A percentile compares a stretch with the other conserved stretches of the same genome.
These are phyloP conservation scores for Drosophila meridionalis DNA, from an alignment of 2,888 invertebrate genomes.

Conservation along the genomic window DNA sequence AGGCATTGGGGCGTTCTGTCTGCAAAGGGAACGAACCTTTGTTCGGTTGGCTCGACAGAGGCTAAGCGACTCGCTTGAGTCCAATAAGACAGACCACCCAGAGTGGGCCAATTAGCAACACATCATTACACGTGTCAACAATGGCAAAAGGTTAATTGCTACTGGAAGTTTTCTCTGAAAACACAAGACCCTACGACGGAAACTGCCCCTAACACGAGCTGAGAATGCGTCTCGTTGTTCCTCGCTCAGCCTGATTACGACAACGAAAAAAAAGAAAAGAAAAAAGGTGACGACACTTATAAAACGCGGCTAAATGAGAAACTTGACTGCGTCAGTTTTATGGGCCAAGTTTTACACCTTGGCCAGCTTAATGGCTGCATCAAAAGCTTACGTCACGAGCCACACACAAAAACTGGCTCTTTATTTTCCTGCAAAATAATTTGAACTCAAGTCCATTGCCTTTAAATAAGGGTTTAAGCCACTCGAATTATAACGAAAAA, in stretches of 20 bases:
- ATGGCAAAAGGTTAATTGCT: constrained; percentile 75
- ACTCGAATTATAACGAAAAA: not conserved
- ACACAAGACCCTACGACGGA: constrained; percentile 10
- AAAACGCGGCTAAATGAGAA: constrained; percentile 53
- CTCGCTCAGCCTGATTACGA: constrained; percentile 13
- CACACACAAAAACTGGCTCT: not conserved
- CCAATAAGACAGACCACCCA: constrained; percentile 34
- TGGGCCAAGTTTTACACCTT: constrained; percentile 46
- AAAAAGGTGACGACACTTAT: constrained; percentile 36
- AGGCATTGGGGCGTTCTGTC: constrained; percentile 3
- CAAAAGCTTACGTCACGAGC: constrained; percentile 22
- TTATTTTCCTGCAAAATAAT: constrained; percentile 1
- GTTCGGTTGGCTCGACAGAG: constrained; percentile 13
- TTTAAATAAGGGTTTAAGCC: not conserved
- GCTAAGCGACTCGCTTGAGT: constrained; percentile 34
- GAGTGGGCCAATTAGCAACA: constrained; percentile 68
- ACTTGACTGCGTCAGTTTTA: constrained; percentile 53
- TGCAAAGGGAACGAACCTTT: constrained; percentile 48
- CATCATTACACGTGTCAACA: constrained; percentile 78
- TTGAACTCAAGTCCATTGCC: not conserved
- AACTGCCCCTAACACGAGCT: constrained; percentile 3
- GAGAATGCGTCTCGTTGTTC: constrained; percentile 30
- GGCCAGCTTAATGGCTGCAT: constrained; percentile 33
- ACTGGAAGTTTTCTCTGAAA: constrained; percentile 37
- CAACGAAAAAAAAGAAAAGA: constrained; percentile 3